A percentile compares a stretch with the other conserved stretches of the same genome.
These are phyloP conservation scores for Thereuonema tuberculata DNA, from an alignment of 1,140 invertebrate species.

Conservation along the genomic window DNA sequence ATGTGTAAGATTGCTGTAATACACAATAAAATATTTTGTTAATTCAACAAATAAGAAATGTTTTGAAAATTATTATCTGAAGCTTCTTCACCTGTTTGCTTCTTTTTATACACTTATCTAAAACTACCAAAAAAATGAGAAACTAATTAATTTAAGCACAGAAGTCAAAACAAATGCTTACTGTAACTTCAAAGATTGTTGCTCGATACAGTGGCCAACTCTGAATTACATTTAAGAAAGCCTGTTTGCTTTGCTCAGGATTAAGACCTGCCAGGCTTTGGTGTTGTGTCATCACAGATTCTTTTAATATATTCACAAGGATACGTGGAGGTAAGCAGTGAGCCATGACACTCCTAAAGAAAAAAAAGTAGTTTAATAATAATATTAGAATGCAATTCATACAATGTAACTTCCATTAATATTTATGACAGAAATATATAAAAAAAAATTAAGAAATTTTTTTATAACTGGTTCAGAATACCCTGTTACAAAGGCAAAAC, in stretches of 20 bases:
- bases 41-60: no score
- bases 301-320: constrained; percentile 52
- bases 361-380: background rate
- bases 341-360: constrained; percentile 52
- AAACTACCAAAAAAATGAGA: no score
- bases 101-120: no score
- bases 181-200: constrained; percentile 88
- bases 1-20: constrained; percentile 81
- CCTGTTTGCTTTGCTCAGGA: constrained; percentile 70
- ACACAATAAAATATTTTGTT: constrained; percentile 9
- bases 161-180: no score
- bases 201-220: constrained; percentile 84
- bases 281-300: constrained; percentile 72
- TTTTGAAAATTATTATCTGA: no score
- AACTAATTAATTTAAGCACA: no score
- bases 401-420: constrained; percentile 12
- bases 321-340: constrained; percentile 71
- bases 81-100: no score
- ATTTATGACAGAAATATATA: background rate
- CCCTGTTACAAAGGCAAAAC: no score
- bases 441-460: background rate
- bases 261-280: constrained; percentile 72
- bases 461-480: background rate
- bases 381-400: constrained; percentile 40
- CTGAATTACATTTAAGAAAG: constrained; percentile 84